Evolutionary conservation across 2,797 vertebrate species (phyloP).

Genomic region (Pangasius sanitwongsei): DNA sequence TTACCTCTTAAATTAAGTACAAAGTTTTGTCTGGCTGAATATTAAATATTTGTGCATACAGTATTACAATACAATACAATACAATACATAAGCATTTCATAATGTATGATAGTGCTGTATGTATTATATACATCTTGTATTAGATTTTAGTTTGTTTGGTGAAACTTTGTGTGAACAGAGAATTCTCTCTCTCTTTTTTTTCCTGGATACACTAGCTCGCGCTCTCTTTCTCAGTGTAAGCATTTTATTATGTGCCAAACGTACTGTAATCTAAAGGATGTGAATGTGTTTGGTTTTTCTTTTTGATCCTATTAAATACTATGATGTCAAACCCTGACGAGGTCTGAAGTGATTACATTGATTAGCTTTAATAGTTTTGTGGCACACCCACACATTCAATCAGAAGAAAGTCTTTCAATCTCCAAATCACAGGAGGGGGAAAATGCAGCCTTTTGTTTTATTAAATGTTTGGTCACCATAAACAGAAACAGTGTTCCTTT

Average conservation of each 20-base stretch:
- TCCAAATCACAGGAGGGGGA: neutral
- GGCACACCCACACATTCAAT: neutral
- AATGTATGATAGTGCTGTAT: constrained; percentile 65
- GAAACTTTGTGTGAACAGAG: constrained; percentile 92
- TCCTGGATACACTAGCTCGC: constrained; percentile 82
- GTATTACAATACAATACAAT: too few species aligned
- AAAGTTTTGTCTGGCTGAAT: constrained; percentile 80
- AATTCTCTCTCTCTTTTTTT: constrained; percentile 73
- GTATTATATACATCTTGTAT: constrained; percentile 65
- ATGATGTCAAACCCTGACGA: constrained; percentile 48
- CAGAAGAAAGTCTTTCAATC: neutral
- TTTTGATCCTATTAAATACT: constrained; percentile 94
- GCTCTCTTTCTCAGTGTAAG: constrained; percentile 90
- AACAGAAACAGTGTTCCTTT: neutral
- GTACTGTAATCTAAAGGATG: constrained; percentile 98
- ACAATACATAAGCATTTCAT: constrained; percentile 59
- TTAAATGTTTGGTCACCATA: neutral
- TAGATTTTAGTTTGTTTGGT: constrained; percentile 81
- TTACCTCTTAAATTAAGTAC: constrained; percentile 88
- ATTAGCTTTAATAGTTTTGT: neutral
- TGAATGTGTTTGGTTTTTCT: constrained; percentile 91
- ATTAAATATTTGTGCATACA: constrained; percentile 69
- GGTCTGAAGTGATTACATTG: constrained; percentile 1
- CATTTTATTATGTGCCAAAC: constrained; percentile 99
- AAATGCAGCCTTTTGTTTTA: constrained; percentile 8